Evolutionary conservation across 2,797 vertebrate species (phyloP).

Genomic region (Hippopotamyrus pictus): DNA sequence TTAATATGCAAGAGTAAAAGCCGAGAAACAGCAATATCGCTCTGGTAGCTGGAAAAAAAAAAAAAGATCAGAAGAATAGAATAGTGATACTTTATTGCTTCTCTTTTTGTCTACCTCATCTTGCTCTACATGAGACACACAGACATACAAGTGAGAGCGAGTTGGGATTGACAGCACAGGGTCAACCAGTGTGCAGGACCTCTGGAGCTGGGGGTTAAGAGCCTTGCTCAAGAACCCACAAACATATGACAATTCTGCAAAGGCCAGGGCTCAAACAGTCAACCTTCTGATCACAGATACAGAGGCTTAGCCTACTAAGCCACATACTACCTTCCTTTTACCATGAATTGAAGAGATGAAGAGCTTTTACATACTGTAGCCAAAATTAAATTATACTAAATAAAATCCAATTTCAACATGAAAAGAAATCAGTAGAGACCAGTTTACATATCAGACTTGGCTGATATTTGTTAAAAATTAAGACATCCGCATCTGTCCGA

Average conservation of each 20-base stretch:
- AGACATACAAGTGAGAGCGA: not conserved
- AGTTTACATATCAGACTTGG: not conserved
- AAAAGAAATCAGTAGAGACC: not conserved
- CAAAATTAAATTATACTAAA: not conserved
- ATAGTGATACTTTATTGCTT: not conserved
- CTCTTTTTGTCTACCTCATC: not conserved
- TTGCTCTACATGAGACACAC: not conserved
- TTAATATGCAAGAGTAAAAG: not conserved
- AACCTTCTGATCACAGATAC: no score
- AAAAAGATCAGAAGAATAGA: no score
- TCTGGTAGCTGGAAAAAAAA: no score
- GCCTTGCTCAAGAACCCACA: not conserved
- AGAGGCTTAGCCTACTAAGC: not conserved
- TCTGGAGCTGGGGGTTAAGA: no score
- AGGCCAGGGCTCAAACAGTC: not conserved
- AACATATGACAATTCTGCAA: not conserved
- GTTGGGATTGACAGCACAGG: not conserved
- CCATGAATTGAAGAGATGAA: not conserved
- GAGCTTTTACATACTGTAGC: not conserved
- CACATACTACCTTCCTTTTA: not conserved
- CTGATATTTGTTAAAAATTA: no score
- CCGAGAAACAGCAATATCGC: not conserved
- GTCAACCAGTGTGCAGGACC: not conserved
- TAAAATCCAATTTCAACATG: not conserved
- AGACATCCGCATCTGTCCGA: not conserved